phyloP scores from a whole-genome alignment of 2,797 vertebrate genomes.

The Gallinago stenura region DNA sequence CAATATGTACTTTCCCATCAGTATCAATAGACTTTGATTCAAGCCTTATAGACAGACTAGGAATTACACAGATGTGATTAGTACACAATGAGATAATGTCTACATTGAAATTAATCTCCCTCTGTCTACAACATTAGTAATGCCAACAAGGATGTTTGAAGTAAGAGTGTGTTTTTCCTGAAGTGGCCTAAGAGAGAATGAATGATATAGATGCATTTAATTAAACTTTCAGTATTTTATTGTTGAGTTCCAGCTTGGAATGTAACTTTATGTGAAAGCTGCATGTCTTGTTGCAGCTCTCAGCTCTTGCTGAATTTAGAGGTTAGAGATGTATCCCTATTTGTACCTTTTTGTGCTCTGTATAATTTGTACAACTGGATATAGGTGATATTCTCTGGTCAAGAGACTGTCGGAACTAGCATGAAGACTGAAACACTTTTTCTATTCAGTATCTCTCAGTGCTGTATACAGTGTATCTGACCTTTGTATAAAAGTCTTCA shows the following conservation, averaged over 20 bases:
- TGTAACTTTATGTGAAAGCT: not conserved
- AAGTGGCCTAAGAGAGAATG: not conserved
- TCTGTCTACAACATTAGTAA: not conserved
- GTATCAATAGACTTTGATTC: not conserved
- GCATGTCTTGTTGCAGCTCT: not conserved
- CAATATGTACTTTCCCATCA: not conserved
- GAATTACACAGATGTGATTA: not conserved
- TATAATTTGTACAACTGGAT: not conserved
- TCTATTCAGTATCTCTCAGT: constrained; percentile 14
- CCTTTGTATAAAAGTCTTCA: constrained; percentile 48
- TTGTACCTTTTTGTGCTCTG: not conserved
- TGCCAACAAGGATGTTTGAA: not conserved
- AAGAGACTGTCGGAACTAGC: constrained; percentile 16
- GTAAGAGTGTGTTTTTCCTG: not conserved
- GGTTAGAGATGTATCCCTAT: not conserved
- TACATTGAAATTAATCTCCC: not conserved
- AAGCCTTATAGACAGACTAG: not conserved
- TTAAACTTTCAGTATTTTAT: not conserved
- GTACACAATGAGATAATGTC: not conserved
- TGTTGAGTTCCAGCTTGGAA: not conserved
- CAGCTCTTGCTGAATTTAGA: not conserved
- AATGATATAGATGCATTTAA: not conserved
- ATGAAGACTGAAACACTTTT: not conserved
- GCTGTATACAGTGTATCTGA: constrained; percentile 41
- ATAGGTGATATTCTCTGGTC: constrained; percentile 18